Conservation (phyloP, 2,113 vertebrate species). For the Bambusicola thoracicus region DNA sequence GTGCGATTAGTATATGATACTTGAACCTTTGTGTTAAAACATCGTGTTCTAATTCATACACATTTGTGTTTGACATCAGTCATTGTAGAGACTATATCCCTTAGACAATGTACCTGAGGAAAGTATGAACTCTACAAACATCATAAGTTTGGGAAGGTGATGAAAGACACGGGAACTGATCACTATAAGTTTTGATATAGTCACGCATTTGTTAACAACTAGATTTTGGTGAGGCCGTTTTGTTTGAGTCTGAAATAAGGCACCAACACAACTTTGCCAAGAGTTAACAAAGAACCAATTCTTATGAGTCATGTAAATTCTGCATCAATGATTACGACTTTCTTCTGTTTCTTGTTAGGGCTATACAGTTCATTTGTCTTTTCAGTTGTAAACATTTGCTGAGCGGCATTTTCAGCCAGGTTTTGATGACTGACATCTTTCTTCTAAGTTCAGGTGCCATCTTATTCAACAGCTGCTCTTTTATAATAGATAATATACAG, state of each 20-base stretch:
- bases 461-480: neutral
- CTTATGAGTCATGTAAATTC: neutral
- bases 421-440: neutral
- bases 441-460: neutral
- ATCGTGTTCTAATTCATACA: too few species aligned
- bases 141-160: neutral
- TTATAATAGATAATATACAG: neutral
- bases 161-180: neutral
- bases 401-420: neutral
- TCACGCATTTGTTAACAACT: neutral
- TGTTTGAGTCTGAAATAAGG: neutral
- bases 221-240: neutral
- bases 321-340: neutral
- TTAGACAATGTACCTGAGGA: neutral
- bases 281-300: neutral
- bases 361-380: neutral
- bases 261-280: neutral
- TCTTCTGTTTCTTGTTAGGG: neutral
- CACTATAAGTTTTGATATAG: neutral
- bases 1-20: neutral
- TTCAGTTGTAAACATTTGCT: neutral
- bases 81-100: neutral
- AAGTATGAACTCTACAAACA: neutral
- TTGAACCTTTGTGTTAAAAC: neutral
- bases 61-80: neutral